Conservation (phyloP, 2,113 vertebrate genomes). For the Potamarius usumacintae region DNA sequence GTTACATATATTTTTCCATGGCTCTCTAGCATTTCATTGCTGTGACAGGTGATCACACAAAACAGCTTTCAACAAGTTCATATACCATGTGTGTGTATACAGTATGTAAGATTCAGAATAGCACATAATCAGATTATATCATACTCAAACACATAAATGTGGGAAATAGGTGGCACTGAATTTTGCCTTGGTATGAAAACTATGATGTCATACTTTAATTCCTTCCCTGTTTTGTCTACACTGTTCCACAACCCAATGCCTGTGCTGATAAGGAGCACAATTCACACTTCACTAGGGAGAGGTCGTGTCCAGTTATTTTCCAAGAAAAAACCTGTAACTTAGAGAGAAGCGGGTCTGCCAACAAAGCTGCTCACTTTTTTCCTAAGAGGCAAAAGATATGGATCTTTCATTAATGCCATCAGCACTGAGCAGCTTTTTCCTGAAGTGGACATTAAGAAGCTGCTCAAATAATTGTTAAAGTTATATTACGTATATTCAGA, state of each 20-base stretch:
- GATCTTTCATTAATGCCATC: background rate
- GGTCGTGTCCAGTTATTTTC: background rate
- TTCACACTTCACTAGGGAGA: constrained; percentile 5
- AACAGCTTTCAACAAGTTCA: background rate
- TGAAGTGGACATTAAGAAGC: background rate
- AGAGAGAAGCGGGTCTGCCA: too few species aligned
- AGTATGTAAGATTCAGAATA: background rate
- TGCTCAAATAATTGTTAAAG: background rate
- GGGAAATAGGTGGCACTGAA: background rate
- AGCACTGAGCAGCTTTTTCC: background rate
- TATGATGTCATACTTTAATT: background rate
- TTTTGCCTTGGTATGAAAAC: background rate
- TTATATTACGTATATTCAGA: background rate
- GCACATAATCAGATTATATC: background rate
- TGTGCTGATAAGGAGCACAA: background rate
- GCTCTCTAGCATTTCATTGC: background rate
- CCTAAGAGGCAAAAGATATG: background rate
- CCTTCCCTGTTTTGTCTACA: constrained; percentile 9
- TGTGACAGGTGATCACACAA: background rate
- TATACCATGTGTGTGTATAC: background rate
- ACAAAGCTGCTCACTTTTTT: background rate
- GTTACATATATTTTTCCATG: background rate
- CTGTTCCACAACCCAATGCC: background rate
- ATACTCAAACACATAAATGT: background rate
- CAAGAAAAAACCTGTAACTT: background rate